These are phyloP conservation scores for Clarias platycephalus DNA, from an alignment of 2,797 vertebrate species.

Conservation along the genomic window DNA sequence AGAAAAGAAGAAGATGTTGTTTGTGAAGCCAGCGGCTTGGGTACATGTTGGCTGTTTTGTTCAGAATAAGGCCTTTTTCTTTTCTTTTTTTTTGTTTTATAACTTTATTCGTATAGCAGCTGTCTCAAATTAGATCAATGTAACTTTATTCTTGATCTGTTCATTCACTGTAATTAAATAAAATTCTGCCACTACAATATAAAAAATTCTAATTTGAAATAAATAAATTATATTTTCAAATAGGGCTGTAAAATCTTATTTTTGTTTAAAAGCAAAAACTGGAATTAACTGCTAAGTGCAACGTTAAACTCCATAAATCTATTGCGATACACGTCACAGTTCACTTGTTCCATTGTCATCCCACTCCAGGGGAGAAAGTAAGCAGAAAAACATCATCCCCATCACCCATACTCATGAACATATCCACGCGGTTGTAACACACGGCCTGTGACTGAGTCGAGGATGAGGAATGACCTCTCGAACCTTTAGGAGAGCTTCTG, in stretches of 20 bases:
- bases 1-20: too few species aligned
- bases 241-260: background rate
- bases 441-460: background rate
- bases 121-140: background rate
- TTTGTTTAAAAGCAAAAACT: background rate
- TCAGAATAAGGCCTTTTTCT: background rate
- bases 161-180: background rate
- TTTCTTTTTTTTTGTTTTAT: background rate
- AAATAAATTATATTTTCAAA: background rate
- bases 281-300: too few species aligned
- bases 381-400: background rate
- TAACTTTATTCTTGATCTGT: too few species aligned
- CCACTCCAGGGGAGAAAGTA: background rate
- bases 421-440: background rate
- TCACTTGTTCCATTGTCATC: background rate
- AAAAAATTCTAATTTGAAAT: background rate
- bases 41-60: background rate
- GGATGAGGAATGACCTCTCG: background rate
- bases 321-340: background rate
- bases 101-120: background rate
- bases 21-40: background rate
- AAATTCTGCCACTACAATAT: background rate
- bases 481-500: background rate
- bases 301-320: too few species aligned
- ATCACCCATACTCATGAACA: background rate